Evolutionary conservation across 2,888 invertebrate species (phyloP), one percentile per base, ranked within the genome.

Genomic region (Byasa hedistus): DNA sequence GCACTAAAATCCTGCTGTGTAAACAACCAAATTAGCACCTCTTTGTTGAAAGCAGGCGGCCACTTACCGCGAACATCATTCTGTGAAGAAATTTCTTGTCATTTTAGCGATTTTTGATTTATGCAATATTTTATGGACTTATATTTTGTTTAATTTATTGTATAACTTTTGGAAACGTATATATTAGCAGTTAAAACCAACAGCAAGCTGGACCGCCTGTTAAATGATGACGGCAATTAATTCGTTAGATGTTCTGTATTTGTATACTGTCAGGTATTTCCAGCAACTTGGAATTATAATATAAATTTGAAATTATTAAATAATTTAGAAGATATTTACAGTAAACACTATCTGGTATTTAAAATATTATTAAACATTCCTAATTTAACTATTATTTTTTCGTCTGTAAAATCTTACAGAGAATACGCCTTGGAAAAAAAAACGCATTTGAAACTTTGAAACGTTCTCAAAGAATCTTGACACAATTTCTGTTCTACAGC

Each of bases 381-480:
- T n/a, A n/a, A 7, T 7, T 8, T 48, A 19, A n/a, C 19, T 48
- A 48, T n/a, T 48, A 48, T 48, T 48, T 48, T 5, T 48, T 48
- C 48, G n/a, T n/a, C n/a, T 48, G 23, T 39, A 51, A 32, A 22
- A 32, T 62, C 55, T 52, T 59, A n/a, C n/a, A 55, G 7, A 59
- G 36, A 59, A 63, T 24, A 56, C 22, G 59, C 44, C 54, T 61
- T 52, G 27, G 23, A 61, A 65, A 60, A 60, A 60, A 64, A 60
- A 60, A 64, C 59, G 27, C 56, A 60, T 60, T 59, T 65, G 59
- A 59, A 66, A 66, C 62, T 59, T 63, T 51, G 62, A 63, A 66
- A 61, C 59, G 59, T 63, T 59, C 62, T 66, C 56, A 58, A 58
- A 63, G 66, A 57, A 48, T 66, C 66, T 66, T 66, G 66, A 66